Percentiles rank a stretch among this genome's conserved stretches.
These are phyloP conservation scores for Erpetoichthys calabaricus DNA, from an alignment of 2,797 vertebrate genomes.

Conservation along the genomic window DNA sequence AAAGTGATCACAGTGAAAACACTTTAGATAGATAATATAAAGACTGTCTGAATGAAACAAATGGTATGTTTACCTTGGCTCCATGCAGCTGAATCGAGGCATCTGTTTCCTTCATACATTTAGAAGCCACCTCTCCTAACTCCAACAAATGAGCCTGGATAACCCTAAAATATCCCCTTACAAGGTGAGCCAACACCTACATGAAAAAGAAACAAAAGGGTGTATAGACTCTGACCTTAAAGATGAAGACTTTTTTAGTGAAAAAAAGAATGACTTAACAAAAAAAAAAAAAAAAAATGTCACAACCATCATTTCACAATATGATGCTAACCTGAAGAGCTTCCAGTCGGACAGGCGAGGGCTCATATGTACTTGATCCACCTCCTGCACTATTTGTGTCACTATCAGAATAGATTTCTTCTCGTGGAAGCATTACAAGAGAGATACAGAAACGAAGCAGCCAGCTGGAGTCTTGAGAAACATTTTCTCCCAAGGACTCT, in stretches of 20 bases:
- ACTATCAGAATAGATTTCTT: constrained; percentile 62
- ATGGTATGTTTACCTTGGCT: constrained; percentile 59
- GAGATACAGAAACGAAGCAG: constrained; percentile 70
- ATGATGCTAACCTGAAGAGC: constrained; percentile 67
- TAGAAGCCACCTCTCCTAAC: constrained; percentile 70
- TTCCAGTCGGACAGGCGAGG: constrained; percentile 76
- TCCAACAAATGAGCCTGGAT: constrained; percentile 62
- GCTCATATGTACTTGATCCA: constrained; percentile 45
- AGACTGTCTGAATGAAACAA: too few species aligned
- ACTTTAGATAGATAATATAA: too few species aligned
- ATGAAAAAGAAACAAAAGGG: neutral
- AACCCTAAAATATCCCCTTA: constrained; percentile 77
- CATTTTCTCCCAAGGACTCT: constrained; percentile 6
- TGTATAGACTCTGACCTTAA: too few species aligned
- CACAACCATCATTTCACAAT: constrained; percentile 3
- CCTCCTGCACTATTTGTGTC: constrained; percentile 30
- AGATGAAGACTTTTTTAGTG: neutral
- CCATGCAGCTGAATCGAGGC: constrained; percentile 83
- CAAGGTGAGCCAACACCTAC: constrained; percentile 78
- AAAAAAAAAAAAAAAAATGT: neutral
- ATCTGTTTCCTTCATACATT: constrained; percentile 73
- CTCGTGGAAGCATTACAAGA: constrained; percentile 58
- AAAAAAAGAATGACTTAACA: neutral
- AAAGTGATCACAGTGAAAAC: too few species aligned
- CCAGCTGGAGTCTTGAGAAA: constrained; percentile 48